These are phyloP conservation scores for Neoitamus cyanurus DNA, from an alignment of 2,888 invertebrate genomes.

Conservation along the genomic window DNA sequence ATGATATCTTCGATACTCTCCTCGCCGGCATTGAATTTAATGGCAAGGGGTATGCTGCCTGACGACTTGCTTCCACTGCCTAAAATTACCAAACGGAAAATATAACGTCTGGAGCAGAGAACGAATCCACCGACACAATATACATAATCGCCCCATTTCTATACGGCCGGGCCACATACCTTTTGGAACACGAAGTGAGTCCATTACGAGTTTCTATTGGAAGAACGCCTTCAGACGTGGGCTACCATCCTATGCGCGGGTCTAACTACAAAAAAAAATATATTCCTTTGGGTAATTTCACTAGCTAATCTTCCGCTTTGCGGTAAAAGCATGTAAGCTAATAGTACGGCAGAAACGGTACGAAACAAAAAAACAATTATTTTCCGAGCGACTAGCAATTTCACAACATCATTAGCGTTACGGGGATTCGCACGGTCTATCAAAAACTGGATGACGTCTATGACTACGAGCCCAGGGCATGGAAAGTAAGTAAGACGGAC, in stretches of 20 bases:
- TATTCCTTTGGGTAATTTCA: background rate
- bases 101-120: background rate
- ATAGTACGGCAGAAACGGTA: no score
- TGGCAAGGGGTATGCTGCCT: conserved; percentile 62
- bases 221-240: background rate
- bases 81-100: background rate
- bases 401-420: background rate
- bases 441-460: background rate
- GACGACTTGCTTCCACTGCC: conserved; percentile 48
- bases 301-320: background rate
- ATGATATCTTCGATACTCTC: conserved; percentile 63
- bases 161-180: background rate
- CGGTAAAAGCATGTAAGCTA: no score
- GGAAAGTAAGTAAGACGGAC: no score
- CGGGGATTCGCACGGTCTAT: background rate
- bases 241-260: background rate
- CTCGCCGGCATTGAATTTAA: conserved; percentile 65
- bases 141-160: no score
- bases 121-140: no score
- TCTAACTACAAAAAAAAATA: background rate
- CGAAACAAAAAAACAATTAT: background rate
- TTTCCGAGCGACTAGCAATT: background rate
- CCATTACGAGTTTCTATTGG: background rate
- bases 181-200: conserved; percentile 23
- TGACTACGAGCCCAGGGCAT: no score